A percentile compares a stretch with the other conserved stretches of the same genome.
These are phyloP conservation scores for Unio delphinus DNA, from an alignment of 2,888 invertebrate genomes.

Conservation along the genomic window DNA sequence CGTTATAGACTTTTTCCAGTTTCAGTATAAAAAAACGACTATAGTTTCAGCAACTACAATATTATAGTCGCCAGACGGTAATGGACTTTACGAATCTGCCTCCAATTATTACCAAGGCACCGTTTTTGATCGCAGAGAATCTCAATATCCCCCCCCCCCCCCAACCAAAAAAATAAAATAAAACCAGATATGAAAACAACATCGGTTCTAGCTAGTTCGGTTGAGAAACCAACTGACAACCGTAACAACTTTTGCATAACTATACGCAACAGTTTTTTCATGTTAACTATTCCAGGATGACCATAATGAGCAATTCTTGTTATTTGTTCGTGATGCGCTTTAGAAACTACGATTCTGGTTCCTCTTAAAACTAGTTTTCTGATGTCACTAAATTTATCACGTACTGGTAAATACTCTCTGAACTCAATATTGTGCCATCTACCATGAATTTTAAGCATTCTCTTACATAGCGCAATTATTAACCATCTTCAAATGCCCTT, in stretches of 20 bases:
- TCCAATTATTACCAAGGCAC: conserved; percentile 11
- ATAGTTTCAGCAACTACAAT: conserved; percentile 24
- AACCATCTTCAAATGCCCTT: conserved; percentile 9
- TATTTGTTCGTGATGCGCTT: not conserved
- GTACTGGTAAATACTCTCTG: conserved; percentile 6
- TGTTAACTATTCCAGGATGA: conserved; percentile 16
- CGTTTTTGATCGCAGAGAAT: too few relatives aligned
- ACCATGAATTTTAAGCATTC: not conserved
- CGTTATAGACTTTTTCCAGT: not conserved
- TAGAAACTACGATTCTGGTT: conserved; percentile 3
- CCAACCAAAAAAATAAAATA: too few relatives aligned
- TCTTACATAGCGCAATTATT: conserved; percentile 6
- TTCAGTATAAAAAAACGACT: conserved; percentile 10
- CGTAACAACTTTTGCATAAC: conserved; percentile 9
- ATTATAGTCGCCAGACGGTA: conserved; percentile 19
- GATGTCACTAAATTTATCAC: conserved; percentile 10
- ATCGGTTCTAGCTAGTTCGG: conserved; percentile 12
- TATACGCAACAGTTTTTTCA: conserved; percentile 4
- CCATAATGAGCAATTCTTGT: conserved; percentile 12
- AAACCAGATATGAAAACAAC: too few relatives aligned
- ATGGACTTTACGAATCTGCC: conserved; percentile 17
- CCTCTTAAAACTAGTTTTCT: conserved; percentile 15
- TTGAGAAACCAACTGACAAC: conserved; percentile 15
- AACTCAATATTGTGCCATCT: conserved; percentile 2
- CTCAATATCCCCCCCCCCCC: too few relatives aligned